Percentiles rank a stretch among this genome's conserved stretches.
phyloP scores from a whole-genome alignment of 2,113 vertebrate species.

The Nettapus auritus region DNA sequence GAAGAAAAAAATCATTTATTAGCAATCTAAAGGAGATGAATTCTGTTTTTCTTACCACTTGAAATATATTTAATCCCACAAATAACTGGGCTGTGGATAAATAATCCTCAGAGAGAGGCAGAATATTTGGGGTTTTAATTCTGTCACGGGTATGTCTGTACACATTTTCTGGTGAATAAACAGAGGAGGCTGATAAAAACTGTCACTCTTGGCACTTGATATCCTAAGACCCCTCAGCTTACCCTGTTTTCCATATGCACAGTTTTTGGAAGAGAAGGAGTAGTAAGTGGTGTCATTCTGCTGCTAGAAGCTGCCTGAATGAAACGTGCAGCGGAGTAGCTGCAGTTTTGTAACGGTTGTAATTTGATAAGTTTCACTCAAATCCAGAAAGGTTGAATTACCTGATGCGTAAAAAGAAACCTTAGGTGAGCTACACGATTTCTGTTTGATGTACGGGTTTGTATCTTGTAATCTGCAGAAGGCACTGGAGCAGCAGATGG shows the following conservation, averaged over 20 bases:
- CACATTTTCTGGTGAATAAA: not conserved
- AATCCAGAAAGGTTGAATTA: not conserved
- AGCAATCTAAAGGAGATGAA: not conserved
- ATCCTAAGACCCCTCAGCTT: not conserved
- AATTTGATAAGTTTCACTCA: not conserved
- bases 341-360: not conserved
- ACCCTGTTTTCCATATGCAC: not conserved
- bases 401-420: rapidly evolving
- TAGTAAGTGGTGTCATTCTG: not conserved
- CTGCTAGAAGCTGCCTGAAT: not conserved
- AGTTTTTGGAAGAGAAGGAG: not conserved
- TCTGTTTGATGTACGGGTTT: not conserved
- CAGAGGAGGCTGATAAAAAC: not conserved
- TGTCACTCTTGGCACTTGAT: not conserved
- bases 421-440: not conserved
- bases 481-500: slow-evolving; percentile 90
- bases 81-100: not conserved
- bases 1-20: not conserved
- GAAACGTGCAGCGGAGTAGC: not conserved
- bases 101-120: not conserved
- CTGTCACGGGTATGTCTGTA: not conserved
- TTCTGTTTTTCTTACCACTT: not conserved
- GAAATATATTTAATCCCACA: not conserved
- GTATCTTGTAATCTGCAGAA: slow-evolving; percentile 73
- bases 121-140: not conserved